Evolutionary conservation across 2,888 invertebrate genomes (phyloP).

Genomic region (Tiliacea aurago): DNA sequence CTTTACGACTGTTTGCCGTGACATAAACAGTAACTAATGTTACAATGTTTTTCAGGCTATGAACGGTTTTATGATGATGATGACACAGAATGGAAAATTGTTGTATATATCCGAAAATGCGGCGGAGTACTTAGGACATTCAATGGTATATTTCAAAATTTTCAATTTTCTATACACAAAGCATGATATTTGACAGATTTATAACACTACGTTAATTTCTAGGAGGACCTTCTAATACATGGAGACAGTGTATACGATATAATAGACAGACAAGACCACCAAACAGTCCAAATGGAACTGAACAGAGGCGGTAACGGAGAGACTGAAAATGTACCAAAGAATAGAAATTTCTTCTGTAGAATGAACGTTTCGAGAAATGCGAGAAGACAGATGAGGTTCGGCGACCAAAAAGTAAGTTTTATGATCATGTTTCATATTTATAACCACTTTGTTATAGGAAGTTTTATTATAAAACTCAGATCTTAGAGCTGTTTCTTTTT

Average conservation of each 20-base stretch:
- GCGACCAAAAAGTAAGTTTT: slow-evolving; percentile 97
- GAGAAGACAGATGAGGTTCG: slow-evolving; percentile 98
- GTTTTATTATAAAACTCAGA: not conserved
- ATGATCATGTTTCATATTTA: not conserved
- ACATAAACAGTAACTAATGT: slow-evolving; percentile 71
- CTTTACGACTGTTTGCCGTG: slow-evolving; percentile 77
- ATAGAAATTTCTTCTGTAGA: slow-evolving; percentile 97
- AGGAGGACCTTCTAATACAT: slow-evolving; percentile 99
- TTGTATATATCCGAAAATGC: slow-evolving; percentile 99
- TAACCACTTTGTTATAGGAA: not conserved
- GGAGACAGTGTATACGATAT: slow-evolving; percentile 99
- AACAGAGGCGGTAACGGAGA: slow-evolving; percentile 91
- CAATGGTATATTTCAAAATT: slow-evolving; percentile 93
- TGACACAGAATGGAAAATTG: slow-evolving; percentile 99
- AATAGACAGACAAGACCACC: slow-evolving; percentile 99
- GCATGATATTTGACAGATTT: not conserved
- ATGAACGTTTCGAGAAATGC: slow-evolving; percentile 99
- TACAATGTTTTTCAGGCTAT: slow-evolving; percentile 94
- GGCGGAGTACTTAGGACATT: slow-evolving; percentile 99
- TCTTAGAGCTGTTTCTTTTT: not conserved
- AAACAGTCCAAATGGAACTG: slow-evolving; percentile 98
- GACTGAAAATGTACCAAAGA: slow-evolving; percentile 90
- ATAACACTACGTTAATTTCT: slow-evolving; percentile 72
- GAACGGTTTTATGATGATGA: slow-evolving; percentile 99
- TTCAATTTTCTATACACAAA: not conserved